These are phyloP conservation scores for Chromoteleia sp. DNA, from an alignment of 2,888 invertebrate genomes.

Conservation along the genomic window DNA sequence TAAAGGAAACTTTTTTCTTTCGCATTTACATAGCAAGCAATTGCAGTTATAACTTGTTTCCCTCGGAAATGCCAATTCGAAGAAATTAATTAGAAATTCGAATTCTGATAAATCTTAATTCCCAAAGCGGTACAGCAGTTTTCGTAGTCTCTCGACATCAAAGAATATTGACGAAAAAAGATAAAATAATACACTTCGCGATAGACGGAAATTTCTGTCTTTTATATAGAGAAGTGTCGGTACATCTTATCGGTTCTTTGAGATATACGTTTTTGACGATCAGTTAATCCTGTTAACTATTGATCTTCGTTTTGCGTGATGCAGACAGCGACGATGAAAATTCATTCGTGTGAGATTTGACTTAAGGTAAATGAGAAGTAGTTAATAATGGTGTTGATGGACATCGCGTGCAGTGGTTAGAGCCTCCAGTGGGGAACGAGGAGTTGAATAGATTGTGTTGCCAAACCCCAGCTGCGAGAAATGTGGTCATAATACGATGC, in stretches of 20 bases:
- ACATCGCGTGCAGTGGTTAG: slow-evolving; percentile 36
- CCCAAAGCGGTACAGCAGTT: too few relatives aligned
- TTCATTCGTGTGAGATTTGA: slow-evolving; percentile 43
- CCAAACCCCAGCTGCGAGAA: slow-evolving; percentile 54
- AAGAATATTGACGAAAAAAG: too few relatives aligned
- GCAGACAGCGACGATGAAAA: slow-evolving; percentile 13
- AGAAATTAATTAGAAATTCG: too few relatives aligned
- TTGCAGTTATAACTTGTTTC: too few relatives aligned
- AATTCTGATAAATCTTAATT: too few relatives aligned
- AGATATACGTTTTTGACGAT: not conserved
- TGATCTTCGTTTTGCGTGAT: slow-evolving; percentile 29
- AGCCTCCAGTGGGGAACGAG: slow-evolving; percentile 41
- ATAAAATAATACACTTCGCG: too few relatives aligned
- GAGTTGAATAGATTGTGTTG: slow-evolving; percentile 54
- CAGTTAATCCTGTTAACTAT: slow-evolving; percentile 29
- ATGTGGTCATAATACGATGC: slow-evolving; percentile 66
- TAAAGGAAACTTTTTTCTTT: slow-evolving; percentile 1
- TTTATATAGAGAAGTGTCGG: too few relatives aligned
- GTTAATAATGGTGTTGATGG: slow-evolving; percentile 65
- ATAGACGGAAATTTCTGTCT: too few relatives aligned
- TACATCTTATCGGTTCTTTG: too few relatives aligned
- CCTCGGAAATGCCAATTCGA: too few relatives aligned
- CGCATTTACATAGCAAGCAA: not conserved
- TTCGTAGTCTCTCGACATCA: too few relatives aligned
- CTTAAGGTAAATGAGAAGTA: slow-evolving; percentile 54